Evolutionary conservation across 2,113 vertebrate genomes (phyloP).

Genomic region (Passer montanus): DNA sequence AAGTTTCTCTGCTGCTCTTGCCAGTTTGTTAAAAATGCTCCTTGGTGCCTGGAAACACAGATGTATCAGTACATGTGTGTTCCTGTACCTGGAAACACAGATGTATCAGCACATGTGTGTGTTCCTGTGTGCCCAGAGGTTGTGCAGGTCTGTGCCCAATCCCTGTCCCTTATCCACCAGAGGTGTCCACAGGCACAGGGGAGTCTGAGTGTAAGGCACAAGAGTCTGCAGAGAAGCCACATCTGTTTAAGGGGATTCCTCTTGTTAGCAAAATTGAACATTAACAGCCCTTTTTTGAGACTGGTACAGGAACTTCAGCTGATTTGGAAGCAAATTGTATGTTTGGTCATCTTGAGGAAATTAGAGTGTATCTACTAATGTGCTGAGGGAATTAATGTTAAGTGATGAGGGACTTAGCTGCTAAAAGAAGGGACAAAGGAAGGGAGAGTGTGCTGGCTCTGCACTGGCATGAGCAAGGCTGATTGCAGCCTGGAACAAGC

Average conservation of each 20-base stretch:
- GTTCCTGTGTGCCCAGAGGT: background rate
- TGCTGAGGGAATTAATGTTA: background rate
- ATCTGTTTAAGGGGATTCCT: background rate
- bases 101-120: accelerated
- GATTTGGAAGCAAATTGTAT: background rate
- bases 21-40: background rate
- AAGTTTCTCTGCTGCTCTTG: background rate
- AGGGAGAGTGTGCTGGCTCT: background rate
- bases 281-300: background rate
- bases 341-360: background rate
- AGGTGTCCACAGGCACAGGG: background rate
- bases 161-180: background rate
- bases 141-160: background rate
- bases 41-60: background rate
- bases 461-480: background rate
- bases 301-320: background rate
- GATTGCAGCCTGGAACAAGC: background rate
- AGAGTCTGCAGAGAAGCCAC: background rate
- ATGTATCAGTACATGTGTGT: accelerated
- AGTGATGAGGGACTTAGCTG: background rate
- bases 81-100: background rate
- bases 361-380: background rate
- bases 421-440: background rate
- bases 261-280: background rate
- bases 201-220: background rate